Base-by-base conservation (phyloP, 2,113 vertebrate genomes). In the Alligator sinensis region DNA sequence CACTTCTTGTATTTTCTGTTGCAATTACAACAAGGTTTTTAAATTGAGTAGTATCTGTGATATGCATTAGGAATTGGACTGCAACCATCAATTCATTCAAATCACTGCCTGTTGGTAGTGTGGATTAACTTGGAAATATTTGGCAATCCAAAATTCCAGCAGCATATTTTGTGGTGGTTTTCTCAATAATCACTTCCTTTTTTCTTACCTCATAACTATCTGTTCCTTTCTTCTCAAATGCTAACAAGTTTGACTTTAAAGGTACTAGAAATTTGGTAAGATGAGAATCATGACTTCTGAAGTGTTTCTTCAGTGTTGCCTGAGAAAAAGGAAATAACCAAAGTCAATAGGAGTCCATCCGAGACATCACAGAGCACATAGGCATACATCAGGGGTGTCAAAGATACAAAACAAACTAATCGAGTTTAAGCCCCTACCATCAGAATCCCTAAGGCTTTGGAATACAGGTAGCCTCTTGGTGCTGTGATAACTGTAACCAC, bases 291-390 rank as follows among this genome's bases (percentile, higher is more conserved):
- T 61, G 62, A 16, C 90, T 96, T 91, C 21, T 95, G 93, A 97
- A 97, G 85, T 97, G 96, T 4, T 93, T 72, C 55, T 95, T 90
- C 77, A 97, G 62, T 18, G 84, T 28, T 92, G 27, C 77, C 97
- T 97, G 87, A 83, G 66, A 64, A 95, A 95, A 83, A 92, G 55
- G 34, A 62, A 84, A 89, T 30, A 90, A 81, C 87, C 27, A 74
- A 14, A 80, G 84, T 93, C 86, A 97, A 91, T 86, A 54, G 5
- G 47, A 74, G 16, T 18, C 80, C 68, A 59, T 11, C 12, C 11
- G 88, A 91, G 77, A 87, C 85, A 78, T 11, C 0, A 4, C 63
- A 78, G 25, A 88, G 54, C 75, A 16, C 80, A 28, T 11, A 95
- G 82, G 81, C 47, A 60, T 0, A 9, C 47, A 47, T 47, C 47